Conservation (phyloP, 1,140 invertebrate species). For the Drosophila virilis region DNA sequence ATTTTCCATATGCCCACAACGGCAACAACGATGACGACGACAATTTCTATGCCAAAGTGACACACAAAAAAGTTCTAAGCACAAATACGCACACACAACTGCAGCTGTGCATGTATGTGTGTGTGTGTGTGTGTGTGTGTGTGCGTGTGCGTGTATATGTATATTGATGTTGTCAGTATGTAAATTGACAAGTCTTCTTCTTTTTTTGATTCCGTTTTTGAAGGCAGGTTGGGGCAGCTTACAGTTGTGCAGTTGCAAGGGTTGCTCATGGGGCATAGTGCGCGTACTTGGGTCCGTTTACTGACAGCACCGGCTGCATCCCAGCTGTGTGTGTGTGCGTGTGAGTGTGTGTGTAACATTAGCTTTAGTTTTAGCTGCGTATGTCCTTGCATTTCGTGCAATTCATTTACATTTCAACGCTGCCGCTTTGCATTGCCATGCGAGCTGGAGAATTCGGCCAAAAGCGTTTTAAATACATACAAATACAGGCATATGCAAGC, state of each 20-base stretch:
- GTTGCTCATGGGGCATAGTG: slow-evolving; percentile 54
- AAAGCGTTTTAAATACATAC: slow-evolving; percentile 46
- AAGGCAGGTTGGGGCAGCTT: slow-evolving; percentile 67
- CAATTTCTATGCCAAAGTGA: slow-evolving; percentile 79
- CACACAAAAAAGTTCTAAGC: slow-evolving; percentile 66
- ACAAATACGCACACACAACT: slow-evolving; percentile 19
- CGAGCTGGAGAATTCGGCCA: slow-evolving; percentile 50
- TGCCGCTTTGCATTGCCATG: slow-evolving; percentile 50
- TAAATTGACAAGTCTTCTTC: slow-evolving; percentile 71
- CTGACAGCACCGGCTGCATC: slow-evolving; percentile 63
- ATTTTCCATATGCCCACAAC: slow-evolving; percentile 60
- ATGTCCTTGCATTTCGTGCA: slow-evolving; percentile 80
- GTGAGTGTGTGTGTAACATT: slow-evolving; percentile 31
- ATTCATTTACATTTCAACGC: slow-evolving; percentile 81
- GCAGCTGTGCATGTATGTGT: not conserved
- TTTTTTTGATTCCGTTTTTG: slow-evolving; percentile 48
- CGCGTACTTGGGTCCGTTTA: slow-evolving; percentile 7
- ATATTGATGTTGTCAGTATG: slow-evolving; percentile 77
- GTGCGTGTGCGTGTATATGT: slow-evolving; percentile 26
- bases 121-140: not conserved
- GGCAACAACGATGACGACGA: slow-evolving; percentile 61
- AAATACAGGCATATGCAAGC: slow-evolving; percentile 11
- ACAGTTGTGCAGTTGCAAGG: slow-evolving; percentile 51
- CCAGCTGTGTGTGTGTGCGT: slow-evolving; percentile 19
- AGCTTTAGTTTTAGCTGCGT: slow-evolving; percentile 50